phyloP scores from a whole-genome alignment of 2,888 invertebrate species.

The Artemia sinica region DNA sequence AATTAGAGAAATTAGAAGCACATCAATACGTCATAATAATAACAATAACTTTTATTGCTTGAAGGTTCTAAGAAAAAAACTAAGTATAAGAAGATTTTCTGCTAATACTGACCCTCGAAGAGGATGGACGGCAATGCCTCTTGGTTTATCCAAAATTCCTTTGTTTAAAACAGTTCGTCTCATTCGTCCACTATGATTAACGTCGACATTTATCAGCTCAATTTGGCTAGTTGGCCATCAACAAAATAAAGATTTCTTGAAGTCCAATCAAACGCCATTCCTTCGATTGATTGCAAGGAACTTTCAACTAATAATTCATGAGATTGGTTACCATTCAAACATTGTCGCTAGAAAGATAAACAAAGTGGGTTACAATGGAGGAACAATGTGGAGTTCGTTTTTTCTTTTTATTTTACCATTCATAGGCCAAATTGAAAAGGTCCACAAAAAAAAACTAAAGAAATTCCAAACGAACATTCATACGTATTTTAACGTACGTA shows the following conservation, averaged over 20 bases:
- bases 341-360: conserved; percentile 39
- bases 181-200: conserved; percentile 47
- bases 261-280: conserved; percentile 76
- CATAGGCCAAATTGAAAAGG: not conserved
- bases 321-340: conserved; percentile 47
- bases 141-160: conserved; percentile 48
- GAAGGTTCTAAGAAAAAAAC: too few relatives aligned
- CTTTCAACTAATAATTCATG: conserved; percentile 54
- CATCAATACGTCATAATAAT: too few relatives aligned
- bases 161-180: conserved; percentile 53
- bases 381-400: not conserved
- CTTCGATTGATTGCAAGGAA: conserved; percentile 61
- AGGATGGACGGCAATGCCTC: conserved; percentile 69
- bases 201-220: conserved; percentile 55
- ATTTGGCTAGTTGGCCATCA: conserved; percentile 58
- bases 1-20: too few relatives aligned
- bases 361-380: not conserved
- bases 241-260: conserved; percentile 71
- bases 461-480: not conserved
- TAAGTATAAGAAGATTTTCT: too few relatives aligned
- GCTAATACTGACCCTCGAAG: conserved; percentile 40
- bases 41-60: too few relatives aligned
- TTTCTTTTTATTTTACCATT: not conserved
- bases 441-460: not conserved
- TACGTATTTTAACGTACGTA: too few relatives aligned